Base-by-base conservation (phyloP, 2,888 invertebrate genomes). In the Phasia obesa region DNA sequence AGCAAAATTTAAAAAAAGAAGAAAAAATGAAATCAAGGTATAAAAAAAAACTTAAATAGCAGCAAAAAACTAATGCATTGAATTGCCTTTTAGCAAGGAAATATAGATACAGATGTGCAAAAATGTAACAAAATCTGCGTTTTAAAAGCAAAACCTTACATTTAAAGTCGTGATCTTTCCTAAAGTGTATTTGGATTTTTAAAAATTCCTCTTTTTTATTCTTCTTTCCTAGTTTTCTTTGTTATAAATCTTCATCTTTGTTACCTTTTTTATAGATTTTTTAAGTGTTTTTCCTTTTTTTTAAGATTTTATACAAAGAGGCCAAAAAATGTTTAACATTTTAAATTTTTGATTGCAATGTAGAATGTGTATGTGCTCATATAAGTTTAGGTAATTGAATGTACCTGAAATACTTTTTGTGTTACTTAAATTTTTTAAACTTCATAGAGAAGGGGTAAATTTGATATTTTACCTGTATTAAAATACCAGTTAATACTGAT, bases 231-330 rank as follows among this genome's bases (percentile, higher is more conserved):
- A 85, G 51, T 73, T 85, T 71, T 75, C 65, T 81, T 84, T 87
- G 87, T 86, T 88, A 89, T 89, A 88, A 89, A 88, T 89, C 89
- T 88, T 87, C 87, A 85, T 88, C 89, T 87, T 87, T 88, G 87
- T 86, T 86, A 2, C 84, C 59, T 84, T 76, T 73, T 51, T 64
- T 25, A 5, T 35, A n/a, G 25, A 5, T 9, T 31, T 76, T 35
- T 71, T 38, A 27, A 42, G 27, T 47, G 55, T 42, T 71, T 73
- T 42, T 3, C 6, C 51, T 42, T 42, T 42, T 13, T 15, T 38
- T 42, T n/a, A 15, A 27, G 3, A 4, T 42, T 42, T 42, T 3
- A 4, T n/a, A n/a, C 6, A 47, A 19, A 25, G 53, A 23, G n/a
- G n/a, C n/a, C 7, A 19, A 70, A 59, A 21, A 64, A 44, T 59